A percentile compares a stretch with the other conserved stretches of the same genome.
These are phyloP conservation scores for Sycophila texana DNA, from an alignment of 2,888 invertebrate genomes.

Conservation along the genomic window DNA sequence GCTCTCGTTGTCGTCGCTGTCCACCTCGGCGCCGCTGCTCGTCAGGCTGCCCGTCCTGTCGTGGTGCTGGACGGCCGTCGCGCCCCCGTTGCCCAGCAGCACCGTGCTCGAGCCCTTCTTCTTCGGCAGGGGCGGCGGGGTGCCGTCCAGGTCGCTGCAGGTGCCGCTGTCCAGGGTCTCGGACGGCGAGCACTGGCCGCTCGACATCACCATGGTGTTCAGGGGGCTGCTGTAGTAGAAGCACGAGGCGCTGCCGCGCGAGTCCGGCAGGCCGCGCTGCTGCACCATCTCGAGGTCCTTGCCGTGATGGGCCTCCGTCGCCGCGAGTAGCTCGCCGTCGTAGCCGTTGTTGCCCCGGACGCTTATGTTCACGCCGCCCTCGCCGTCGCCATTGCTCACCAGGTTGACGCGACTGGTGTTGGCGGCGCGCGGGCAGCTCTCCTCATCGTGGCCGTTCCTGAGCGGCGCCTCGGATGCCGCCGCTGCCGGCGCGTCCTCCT, in stretches of 20 bases:
- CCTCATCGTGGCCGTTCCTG: conserved; percentile 17
- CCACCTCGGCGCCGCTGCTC: conserved; percentile 81
- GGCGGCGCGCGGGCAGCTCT: background rate
- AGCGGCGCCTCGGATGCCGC: background rate
- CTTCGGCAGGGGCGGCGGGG: conserved; percentile 82
- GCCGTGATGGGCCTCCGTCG: conserved; percentile 14
- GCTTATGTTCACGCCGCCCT: conserved; percentile 11
- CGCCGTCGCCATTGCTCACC: conserved; percentile 11
- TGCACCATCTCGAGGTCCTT: conserved; percentile 75
- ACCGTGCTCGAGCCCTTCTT: conserved; percentile 78
- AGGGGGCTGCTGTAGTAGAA: conserved; percentile 81
- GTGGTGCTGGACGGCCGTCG: conserved; percentile 67
- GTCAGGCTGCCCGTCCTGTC: conserved; percentile 79
- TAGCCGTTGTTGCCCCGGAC: background rate
- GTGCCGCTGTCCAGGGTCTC: conserved; percentile 91
- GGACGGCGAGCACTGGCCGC: conserved; percentile 89
- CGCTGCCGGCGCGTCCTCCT: background rate
- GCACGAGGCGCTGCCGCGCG: conserved; percentile 64
- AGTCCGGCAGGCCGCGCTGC: conserved; percentile 65
- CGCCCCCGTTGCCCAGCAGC: conserved; percentile 58
- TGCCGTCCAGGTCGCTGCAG: conserved; percentile 88
- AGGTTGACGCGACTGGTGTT: background rate
- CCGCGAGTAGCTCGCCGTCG: conserved; percentile 12
- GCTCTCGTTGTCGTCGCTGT: conserved; percentile 85
- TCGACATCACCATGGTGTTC: conserved; percentile 82